Percentiles rank a stretch among this genome's conserved stretches.
Evolutionary conservation across 2,888 invertebrate species (phyloP).

Genomic region (Lymantria dispar): DNA sequence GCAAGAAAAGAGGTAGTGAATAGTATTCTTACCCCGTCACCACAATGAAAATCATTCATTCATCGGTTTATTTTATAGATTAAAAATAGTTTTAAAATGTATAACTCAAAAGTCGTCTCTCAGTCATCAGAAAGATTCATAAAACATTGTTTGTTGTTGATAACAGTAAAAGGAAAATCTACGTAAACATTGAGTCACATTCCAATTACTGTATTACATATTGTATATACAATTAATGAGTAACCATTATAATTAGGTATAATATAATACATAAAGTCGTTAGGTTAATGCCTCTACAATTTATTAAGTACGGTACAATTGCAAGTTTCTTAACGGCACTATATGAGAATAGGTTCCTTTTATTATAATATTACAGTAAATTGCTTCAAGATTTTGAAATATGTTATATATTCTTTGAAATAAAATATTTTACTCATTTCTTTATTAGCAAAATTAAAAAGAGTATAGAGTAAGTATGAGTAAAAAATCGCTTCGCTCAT

Average conservation of each 20-base stretch:
- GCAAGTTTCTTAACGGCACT: not conserved
- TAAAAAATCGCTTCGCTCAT: no score
- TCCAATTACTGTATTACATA: slow-evolving; percentile 18
- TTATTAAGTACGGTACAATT: not conserved
- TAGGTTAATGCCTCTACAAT: not conserved
- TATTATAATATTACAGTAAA: no score
- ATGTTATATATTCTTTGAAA: no score
- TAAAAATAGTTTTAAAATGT: not conserved
- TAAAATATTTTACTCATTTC: no score
- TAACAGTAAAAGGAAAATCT: not conserved
- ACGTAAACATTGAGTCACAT: slow-evolving; percentile 25
- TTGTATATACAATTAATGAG: slow-evolving; percentile 9
- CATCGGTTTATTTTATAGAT: no score
- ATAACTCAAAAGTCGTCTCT: not conserved
- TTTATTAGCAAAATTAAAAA: no score
- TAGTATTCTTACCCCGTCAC: no score
- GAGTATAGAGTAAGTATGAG: no score
- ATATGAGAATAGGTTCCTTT: not conserved
- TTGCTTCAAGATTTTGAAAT: no score
- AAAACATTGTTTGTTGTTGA: not conserved
- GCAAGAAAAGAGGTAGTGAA: no score
- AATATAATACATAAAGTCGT: not conserved
- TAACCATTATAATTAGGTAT: not conserved
- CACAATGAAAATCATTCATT: no score
- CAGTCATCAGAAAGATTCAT: not conserved